Base-by-base conservation (phyloP, 2,888 invertebrate genomes). In the Therioaphis trifolii region DNA sequence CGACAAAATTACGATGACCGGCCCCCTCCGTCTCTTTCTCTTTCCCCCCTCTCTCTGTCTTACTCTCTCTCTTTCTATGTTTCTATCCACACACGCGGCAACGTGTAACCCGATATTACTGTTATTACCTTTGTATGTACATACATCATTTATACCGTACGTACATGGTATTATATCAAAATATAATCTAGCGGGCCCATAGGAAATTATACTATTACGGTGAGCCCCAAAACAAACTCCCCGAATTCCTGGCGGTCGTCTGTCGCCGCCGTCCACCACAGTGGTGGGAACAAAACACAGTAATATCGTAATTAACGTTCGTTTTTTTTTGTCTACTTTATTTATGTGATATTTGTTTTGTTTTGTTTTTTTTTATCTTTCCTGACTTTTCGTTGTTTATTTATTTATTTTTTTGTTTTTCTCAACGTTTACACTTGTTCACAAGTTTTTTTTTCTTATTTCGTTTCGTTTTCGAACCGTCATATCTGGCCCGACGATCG, bases 241-340 rank as follows among this genome's bases (percentile, higher is more conserved):
- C 66, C 14, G 21, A 66, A 77, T 77, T 77, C 76, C 76, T 63
- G 43, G 58, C 74, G 74, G 52, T 52, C 72, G 52, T 55, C 55
- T 55, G 46, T 15, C 46, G 52, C 52, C 29, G 40, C 12, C 27
- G 27, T n/a, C 27, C 63, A 29, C 24, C 71, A 35, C 68, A 35
- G 40, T 71, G 43, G 46, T 80, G 80, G 80, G 80, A 80, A 80
- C 80, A 80, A 80, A 80, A 80, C 69, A 21, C 80, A 14, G 46
- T 71, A 58, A 80, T 80, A 80, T 80, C 29, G 80, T 80, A 80
- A 80, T 80, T 71, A 71, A 80, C 71, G 46, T 80, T n/a, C 66
- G 49, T 66, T 49, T 61, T 61, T 46, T 18, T 52, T n/a, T 9
- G n/a, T n/a, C n/a, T n/a, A n/a, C n/a, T n/a, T n/a, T n/a, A n/a